A percentile compares a stretch with the other conserved stretches of the same genome.
Conservation (phyloP, 2,888 invertebrate genomes). For the Dynastes tityus region DNA sequence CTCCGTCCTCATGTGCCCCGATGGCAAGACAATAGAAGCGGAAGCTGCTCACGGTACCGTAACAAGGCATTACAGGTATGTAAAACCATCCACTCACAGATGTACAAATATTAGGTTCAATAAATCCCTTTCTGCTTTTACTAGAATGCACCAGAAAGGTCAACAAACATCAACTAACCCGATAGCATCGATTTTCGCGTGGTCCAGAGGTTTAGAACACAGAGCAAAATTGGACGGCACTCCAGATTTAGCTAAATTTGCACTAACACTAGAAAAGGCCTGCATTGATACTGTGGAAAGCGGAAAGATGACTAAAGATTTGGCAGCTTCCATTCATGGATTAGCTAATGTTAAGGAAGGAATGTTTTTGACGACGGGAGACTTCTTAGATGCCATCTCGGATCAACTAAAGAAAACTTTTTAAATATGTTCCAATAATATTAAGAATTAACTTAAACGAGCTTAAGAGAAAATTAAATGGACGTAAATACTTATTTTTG, state of each 20-base stretch:
- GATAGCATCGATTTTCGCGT: slow-evolving; percentile 92
- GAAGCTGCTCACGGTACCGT: slow-evolving; percentile 96
- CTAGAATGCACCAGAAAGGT: slow-evolving; percentile 88
- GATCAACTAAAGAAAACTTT: slow-evolving; percentile 76
- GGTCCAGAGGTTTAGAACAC: slow-evolving; percentile 89
- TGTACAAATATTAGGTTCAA: neutral
- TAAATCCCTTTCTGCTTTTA: slow-evolving; percentile 61
- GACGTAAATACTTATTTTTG: slow-evolving; percentile 32
- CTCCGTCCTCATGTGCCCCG: slow-evolving; percentile 91
- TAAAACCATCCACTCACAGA: neutral
- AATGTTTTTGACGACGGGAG: slow-evolving; percentile 88
- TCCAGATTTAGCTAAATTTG: slow-evolving; percentile 82
- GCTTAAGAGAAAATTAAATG: slow-evolving; percentile 12
- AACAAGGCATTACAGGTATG: slow-evolving; percentile 84
- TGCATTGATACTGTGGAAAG: slow-evolving; percentile 88
- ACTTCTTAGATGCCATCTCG: slow-evolving; percentile 87
- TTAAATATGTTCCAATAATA: slow-evolving; percentile 30
- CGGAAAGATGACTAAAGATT: slow-evolving; percentile 92
- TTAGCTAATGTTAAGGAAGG: slow-evolving; percentile 85
- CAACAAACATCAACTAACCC: slow-evolving; percentile 92
- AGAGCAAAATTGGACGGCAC: slow-evolving; percentile 87
- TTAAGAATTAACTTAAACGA: slow-evolving; percentile 9
- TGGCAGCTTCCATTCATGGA: slow-evolving; percentile 90
- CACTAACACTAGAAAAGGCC: slow-evolving; percentile 82
- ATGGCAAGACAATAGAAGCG: slow-evolving; percentile 89